These are phyloP conservation scores for Caenorhabditis sp. DNA, from an alignment of 2,888 invertebrate genomes.

Conservation along the genomic window DNA sequence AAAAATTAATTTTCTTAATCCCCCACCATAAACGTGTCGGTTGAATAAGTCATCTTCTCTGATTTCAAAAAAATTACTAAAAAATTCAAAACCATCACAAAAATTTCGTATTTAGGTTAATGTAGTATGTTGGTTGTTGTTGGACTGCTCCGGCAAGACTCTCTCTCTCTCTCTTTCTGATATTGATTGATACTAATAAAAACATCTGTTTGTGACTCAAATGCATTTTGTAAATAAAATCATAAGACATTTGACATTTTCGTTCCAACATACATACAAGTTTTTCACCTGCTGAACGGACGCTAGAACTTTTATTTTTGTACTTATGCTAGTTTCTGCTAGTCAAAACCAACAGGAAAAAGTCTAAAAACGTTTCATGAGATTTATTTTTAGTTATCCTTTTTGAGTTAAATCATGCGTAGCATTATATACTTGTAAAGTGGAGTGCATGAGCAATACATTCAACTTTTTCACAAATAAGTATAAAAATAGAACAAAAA, in stretches of 20 bases:
- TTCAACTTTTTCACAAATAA: neutral
- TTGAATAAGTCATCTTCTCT: constrained; percentile 15
- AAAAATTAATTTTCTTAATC: neutral
- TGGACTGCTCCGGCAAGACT: neutral
- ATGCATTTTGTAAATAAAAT: constrained; percentile 25
- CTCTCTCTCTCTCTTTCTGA: neutral
- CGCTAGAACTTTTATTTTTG: too few species aligned
- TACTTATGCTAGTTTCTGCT: too few species aligned
- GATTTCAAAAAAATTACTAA: constrained; percentile 1
- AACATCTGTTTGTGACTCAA: neutral
- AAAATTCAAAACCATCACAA: neutral
- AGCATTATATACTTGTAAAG: too few species aligned
- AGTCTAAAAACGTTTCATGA: too few species aligned
- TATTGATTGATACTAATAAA: neutral
- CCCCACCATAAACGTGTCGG: constrained; percentile 9
- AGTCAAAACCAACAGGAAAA: too few species aligned
- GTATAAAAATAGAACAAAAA: neutral
- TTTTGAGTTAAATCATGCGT: too few species aligned
- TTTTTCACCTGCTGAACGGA: too few species aligned
- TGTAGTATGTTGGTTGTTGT: neutral
- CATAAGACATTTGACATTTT: constrained; percentile 30
- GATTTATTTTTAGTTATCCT: too few species aligned
- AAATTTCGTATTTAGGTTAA: neutral
- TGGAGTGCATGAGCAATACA: neutral
- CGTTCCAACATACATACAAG: too few species aligned